Percentiles rank a stretch among this genome's conserved stretches.
phyloP scores from a whole-genome alignment of 2,113 vertebrate genomes.

The Numida meleagris region DNA sequence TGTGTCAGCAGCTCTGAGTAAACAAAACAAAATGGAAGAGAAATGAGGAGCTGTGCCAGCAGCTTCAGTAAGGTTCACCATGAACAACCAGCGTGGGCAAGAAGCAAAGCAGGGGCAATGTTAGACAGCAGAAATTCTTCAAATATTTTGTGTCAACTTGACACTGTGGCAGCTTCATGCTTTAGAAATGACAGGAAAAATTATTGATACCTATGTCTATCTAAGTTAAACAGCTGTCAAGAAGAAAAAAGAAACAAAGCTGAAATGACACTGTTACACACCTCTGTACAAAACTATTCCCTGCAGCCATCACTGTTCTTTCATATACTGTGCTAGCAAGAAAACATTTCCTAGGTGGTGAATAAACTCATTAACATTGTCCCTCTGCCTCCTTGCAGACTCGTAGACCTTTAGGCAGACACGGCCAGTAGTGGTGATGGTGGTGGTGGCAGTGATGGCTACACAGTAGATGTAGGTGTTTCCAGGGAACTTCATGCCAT shows the following conservation, averaged over 20 bases:
- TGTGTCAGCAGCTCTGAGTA: neutral
- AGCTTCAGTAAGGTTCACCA: neutral
- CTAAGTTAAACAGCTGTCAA: constrained; percentile 61
- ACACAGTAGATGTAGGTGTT: neutral
- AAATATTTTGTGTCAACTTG: neutral
- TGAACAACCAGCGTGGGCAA: neutral
- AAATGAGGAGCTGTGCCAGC: neutral
- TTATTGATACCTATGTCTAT: constrained; percentile 13
- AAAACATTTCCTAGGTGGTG: constrained; percentile 38
- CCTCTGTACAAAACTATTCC: neutral
- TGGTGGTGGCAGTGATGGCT: neutral
- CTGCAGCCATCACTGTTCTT: neutral
- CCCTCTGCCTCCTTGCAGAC: rapidly evolving
- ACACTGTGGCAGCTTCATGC: neutral
- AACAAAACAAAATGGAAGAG: neutral
- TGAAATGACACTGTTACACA: constrained; percentile 32
- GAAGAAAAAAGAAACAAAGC: constrained; percentile 48
- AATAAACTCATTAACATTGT: constrained; percentile 15
- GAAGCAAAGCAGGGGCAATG: neutral
- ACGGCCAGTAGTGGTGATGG: neutral
- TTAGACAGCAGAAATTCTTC: neutral
- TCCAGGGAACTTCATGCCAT: neutral
- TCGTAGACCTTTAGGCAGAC: rapidly evolving
- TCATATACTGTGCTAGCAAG: neutral
- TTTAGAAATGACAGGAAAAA: constrained; percentile 44